Evolutionary conservation across 1,140 invertebrate species (phyloP).

Genomic region (Phocides pigmalion): DNA sequence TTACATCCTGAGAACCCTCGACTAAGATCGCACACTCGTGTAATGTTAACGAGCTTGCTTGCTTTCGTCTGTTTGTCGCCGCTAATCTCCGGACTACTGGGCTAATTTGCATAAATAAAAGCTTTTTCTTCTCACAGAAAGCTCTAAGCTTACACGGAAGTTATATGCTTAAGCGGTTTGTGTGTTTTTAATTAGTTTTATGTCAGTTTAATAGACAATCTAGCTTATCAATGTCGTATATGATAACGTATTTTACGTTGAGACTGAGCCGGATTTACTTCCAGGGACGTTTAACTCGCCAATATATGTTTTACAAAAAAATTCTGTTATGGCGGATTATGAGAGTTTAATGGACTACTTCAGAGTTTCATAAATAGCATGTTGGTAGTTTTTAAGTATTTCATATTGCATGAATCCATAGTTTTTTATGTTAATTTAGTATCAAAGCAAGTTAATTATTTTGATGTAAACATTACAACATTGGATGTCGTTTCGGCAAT

Average conservation of each 20-base stretch:
- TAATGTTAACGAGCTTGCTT: slow-evolving; percentile 30
- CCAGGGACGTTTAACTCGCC: too few relatives aligned
- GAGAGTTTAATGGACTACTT: too few relatives aligned
- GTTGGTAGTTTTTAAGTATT: too few relatives aligned
- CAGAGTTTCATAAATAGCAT: too few relatives aligned
- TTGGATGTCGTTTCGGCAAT: slow-evolving; percentile 32
- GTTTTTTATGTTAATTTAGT: slow-evolving; percentile 1
- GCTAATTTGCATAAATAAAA: slow-evolving; percentile 36
- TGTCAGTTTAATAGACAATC: background rate
- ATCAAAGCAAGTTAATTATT: slow-evolving; percentile 18
- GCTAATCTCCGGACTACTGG: slow-evolving; percentile 28
- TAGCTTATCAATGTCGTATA: too few relatives aligned
- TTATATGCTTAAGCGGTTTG: slow-evolving; percentile 9
- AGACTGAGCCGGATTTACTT: too few relatives aligned
- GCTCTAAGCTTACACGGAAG: slow-evolving; percentile 20
- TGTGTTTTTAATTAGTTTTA: background rate
- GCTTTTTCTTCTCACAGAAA: slow-evolving; percentile 30
- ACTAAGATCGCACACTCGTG: slow-evolving; percentile 14
- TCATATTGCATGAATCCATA: too few relatives aligned
- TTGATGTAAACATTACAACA: slow-evolving; percentile 46
- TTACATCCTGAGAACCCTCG: background rate
- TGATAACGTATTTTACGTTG: too few relatives aligned
- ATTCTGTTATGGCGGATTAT: too few relatives aligned
- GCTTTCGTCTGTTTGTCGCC: slow-evolving; percentile 31
- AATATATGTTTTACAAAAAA: too few relatives aligned